phyloP scores from a whole-genome alignment of 2,113 vertebrate species.

The Bubo blakistoni region DNA sequence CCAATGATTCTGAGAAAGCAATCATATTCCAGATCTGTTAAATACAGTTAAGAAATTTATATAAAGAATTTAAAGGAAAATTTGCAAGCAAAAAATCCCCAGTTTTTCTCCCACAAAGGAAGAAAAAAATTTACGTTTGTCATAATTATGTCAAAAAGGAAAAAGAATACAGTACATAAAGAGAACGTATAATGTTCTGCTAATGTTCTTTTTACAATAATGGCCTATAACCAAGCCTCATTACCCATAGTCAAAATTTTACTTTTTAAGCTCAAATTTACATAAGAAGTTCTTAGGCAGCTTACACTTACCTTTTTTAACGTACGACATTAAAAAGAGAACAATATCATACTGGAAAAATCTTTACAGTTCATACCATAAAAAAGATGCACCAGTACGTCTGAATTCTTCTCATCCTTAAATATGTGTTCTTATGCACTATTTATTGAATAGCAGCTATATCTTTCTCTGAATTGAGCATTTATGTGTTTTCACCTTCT shows the following conservation, averaged over 20 bases:
- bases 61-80: neutral
- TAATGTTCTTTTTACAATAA: neutral
- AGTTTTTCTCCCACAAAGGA: neutral
- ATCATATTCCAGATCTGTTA: rapidly evolving
- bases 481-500: neutral
- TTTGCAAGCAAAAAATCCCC: rapidly evolving
- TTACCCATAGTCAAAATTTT: neutral
- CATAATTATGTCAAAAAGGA: neutral
- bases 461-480: neutral
- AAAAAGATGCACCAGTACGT: neutral
- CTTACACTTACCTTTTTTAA: neutral
- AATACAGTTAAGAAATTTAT: neutral
- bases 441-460: neutral
- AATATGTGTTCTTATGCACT: neutral
- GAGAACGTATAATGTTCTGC: neutral
- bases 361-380: neutral
- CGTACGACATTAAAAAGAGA: neutral
- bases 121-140: neutral
- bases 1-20: neutral
- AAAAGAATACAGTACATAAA: neutral
- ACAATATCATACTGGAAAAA: neutral
- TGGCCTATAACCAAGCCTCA: neutral
- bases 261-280: neutral
- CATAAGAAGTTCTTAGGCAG: neutral
- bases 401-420: neutral